Conservation (phyloP, 2,888 invertebrate genomes). For the Onthophagus sagittarius region DNA sequence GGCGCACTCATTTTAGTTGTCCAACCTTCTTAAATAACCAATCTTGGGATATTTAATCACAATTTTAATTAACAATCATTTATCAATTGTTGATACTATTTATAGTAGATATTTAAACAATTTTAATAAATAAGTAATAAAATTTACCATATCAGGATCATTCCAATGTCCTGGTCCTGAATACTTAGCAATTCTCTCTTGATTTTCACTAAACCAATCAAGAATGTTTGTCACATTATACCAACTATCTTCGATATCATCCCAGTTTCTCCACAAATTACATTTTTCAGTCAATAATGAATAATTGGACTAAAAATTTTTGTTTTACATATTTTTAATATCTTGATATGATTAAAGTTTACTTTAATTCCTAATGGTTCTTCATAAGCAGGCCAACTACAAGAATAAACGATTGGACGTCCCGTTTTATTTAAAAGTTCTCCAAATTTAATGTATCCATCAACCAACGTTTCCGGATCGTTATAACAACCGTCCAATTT, state of each 20-base stretch:
- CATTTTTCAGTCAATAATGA: slow-evolving; percentile 55
- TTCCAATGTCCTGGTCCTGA: slow-evolving; percentile 72
- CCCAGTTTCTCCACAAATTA: slow-evolving; percentile 68
- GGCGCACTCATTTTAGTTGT: no score
- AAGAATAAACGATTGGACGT: slow-evolving; percentile 74
- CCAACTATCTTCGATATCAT: slow-evolving; percentile 67
- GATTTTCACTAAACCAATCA: slow-evolving; percentile 62
- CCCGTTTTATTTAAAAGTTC: slow-evolving; percentile 68
- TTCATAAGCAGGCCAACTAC: slow-evolving; percentile 82
- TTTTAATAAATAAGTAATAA: neutral
- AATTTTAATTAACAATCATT: no score
- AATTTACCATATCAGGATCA: slow-evolving; percentile 69
- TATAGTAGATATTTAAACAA: no score
- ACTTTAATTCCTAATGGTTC: slow-evolving; percentile 56
- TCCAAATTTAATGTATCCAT: slow-evolving; percentile 71
- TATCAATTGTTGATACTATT: no score
- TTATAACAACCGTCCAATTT: slow-evolving; percentile 80
- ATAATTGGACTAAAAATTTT: slow-evolving; percentile 62
- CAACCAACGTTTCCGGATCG: slow-evolving; percentile 55
- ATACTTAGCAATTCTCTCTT: slow-evolving; percentile 55
- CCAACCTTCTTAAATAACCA: no score
- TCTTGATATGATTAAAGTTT: slow-evolving; percentile 14
- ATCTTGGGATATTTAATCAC: no score
- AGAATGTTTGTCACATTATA: slow-evolving; percentile 55
- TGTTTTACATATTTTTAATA: no score